Evolutionary conservation across 2,888 invertebrate species (phyloP).

Genomic region (Drosophila birchii): DNA sequence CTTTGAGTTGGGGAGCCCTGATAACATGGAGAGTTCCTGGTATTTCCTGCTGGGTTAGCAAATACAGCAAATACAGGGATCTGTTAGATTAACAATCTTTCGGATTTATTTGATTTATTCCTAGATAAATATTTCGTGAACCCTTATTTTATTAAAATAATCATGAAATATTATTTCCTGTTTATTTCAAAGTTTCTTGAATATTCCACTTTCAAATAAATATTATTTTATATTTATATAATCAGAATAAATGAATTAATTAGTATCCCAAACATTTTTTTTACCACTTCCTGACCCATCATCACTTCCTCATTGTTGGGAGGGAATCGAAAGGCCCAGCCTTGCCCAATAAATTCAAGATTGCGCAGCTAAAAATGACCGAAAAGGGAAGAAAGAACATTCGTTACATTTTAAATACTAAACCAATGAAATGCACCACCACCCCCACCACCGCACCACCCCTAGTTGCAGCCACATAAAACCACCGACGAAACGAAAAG

Average conservation of each 20-base stretch:
- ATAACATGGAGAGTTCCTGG: slow-evolving; percentile 34
- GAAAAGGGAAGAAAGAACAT: slow-evolving; percentile 8
- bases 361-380: slow-evolving; percentile 56
- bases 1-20: background rate
- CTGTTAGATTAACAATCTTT: too few species aligned
- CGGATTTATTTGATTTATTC: background rate
- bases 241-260: background rate
- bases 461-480: slow-evolving; percentile 21
- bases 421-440: slow-evolving; percentile 18
- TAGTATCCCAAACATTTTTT: too few species aligned
- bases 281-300: background rate
- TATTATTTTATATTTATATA: background rate
- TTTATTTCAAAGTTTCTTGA: background rate
- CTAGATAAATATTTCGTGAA: background rate
- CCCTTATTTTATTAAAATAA: too few species aligned
- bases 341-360: slow-evolving; percentile 77
- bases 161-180: background rate
- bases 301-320: slow-evolving; percentile 4
- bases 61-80: background rate
- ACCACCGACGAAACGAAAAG: slow-evolving; percentile 37
- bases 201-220: background rate
- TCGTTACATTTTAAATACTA: slow-evolving; percentile 20
- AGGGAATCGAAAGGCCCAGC: slow-evolving; percentile 44
- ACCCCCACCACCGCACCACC: slow-evolving; percentile 15
- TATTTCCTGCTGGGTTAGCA: slow-evolving; percentile 21